phyloP scores from a whole-genome alignment of 2,888 invertebrate genomes.

The Priocnemis perturbator region DNA sequence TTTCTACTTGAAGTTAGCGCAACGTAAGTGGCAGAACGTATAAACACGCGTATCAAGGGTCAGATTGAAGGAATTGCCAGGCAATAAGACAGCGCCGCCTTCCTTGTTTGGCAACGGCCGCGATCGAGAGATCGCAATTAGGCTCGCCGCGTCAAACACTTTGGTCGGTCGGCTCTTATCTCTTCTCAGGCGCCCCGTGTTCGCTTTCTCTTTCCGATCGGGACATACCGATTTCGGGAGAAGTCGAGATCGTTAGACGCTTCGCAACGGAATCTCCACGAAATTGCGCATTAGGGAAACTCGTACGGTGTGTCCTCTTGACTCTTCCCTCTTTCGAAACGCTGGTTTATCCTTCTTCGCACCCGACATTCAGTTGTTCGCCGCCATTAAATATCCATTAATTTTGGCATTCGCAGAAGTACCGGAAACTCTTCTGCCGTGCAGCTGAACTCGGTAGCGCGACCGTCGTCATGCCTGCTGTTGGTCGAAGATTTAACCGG shows the following conservation, averaged over 20 bases:
- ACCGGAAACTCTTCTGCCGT: conserved; percentile 17
- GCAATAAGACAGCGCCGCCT: conserved; percentile 56
- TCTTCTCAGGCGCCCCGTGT: conserved; percentile 37
- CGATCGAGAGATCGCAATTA: conserved; percentile 61
- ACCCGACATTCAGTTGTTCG: too few relatives aligned
- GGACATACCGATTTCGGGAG: conserved; percentile 47
- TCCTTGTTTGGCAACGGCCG: conserved; percentile 59
- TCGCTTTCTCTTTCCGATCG: conserved; percentile 55
- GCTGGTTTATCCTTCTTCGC: too few relatives aligned
- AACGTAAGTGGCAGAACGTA: conserved; percentile 20
- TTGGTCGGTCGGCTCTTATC: conserved; percentile 51
- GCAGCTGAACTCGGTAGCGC: conserved; percentile 16
- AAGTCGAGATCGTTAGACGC: conserved; percentile 35
- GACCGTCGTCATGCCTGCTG: conserved; percentile 25
- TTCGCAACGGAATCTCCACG: conserved; percentile 25
- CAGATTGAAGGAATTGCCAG: conserved; percentile 35
- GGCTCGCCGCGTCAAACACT: conserved; percentile 63
- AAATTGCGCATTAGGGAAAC: conserved; percentile 12
- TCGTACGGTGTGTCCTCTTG: conserved; percentile 9
- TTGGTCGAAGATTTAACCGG: conserved; percentile 5
- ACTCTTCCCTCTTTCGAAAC: too few relatives aligned
- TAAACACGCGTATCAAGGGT: conserved; percentile 35
- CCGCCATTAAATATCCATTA: too few relatives aligned
- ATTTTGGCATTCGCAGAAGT: conserved; percentile 8
- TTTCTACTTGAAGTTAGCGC: conserved; percentile 8